Percentiles rank a stretch among this genome's conserved stretches.
phyloP scores from a whole-genome alignment of 2,888 invertebrate genomes.

The Cerastis leucographa region DNA sequence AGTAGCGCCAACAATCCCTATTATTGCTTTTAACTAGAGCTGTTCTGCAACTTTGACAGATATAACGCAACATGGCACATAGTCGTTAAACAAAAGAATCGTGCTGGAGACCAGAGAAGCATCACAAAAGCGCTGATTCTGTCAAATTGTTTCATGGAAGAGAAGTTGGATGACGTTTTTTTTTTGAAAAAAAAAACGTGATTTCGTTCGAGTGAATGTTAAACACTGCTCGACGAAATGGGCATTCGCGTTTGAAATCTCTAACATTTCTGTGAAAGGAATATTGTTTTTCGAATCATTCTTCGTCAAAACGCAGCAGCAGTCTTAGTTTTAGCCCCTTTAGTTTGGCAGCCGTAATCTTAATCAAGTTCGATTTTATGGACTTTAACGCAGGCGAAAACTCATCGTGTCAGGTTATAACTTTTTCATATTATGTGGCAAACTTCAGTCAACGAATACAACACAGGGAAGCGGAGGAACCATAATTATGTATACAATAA shows the following conservation, averaged over 20 bases:
- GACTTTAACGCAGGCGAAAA: neutral
- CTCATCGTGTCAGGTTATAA: neutral
- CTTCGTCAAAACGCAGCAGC: neutral
- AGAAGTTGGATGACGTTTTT: neutral
- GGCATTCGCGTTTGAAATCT: neutral
- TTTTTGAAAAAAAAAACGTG: neutral
- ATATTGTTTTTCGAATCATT: neutral
- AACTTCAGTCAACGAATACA: neutral
- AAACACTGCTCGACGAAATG: neutral
- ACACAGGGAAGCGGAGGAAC: conserved; percentile 15
- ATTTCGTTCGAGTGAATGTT: neutral
- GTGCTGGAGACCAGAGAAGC: neutral
- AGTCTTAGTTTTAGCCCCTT: neutral
- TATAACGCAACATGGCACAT: neutral
- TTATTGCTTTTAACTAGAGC: neutral
- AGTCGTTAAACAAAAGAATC: neutral
- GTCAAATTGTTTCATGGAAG: neutral
- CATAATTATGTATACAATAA: conserved; percentile 24
- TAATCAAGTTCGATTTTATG: neutral
- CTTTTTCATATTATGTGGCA: no score
- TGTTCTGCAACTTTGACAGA: neutral
- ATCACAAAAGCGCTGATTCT: neutral
- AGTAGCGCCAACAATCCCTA: conserved; percentile 1
- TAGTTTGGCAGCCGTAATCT: neutral
- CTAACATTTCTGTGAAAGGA: neutral